Conservation (phyloP, 1,140 invertebrate species). For the Camponotus vicinus region DNA sequence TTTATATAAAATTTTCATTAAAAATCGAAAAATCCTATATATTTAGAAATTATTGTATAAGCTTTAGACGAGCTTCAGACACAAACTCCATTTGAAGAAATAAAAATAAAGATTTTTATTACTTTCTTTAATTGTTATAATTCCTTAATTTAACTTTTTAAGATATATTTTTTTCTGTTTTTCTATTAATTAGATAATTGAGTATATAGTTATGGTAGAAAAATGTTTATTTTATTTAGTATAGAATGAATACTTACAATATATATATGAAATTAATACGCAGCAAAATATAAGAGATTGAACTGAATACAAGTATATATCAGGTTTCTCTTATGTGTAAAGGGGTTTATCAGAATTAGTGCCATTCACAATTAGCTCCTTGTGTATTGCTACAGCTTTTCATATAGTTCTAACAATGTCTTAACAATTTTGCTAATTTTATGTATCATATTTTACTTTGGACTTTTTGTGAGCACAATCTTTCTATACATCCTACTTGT, state of each 20-base stretch:
- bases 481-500: conserved; percentile 46
- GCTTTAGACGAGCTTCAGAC: not conserved
- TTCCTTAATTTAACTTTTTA: conserved; percentile 13
- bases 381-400: conserved; percentile 74
- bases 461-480: conserved; percentile 67
- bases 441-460: conserved; percentile 49
- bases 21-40: not conserved
- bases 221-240: not conserved
- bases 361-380: conserved; percentile 60
- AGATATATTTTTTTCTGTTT: not conserved
- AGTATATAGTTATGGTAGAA: not conserved
- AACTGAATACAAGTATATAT: conserved; percentile 55
- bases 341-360: conserved; percentile 57
- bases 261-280: conserved; percentile 7
- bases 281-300: not conserved
- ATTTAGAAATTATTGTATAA: conserved; percentile 15
- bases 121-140: not conserved
- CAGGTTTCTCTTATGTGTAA: conserved; percentile 64
- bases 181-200: not conserved
- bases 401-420: conserved; percentile 73
- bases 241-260: not conserved
- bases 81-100: too few species aligned
- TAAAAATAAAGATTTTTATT: not conserved
- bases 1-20: not conserved
- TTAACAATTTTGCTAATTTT: conserved; percentile 73